Evolutionary conservation across 1,140 invertebrate genomes (phyloP), one percentile per base, ranked within the genome.

Genomic region (Trachymyrmex cornetzi): DNA sequence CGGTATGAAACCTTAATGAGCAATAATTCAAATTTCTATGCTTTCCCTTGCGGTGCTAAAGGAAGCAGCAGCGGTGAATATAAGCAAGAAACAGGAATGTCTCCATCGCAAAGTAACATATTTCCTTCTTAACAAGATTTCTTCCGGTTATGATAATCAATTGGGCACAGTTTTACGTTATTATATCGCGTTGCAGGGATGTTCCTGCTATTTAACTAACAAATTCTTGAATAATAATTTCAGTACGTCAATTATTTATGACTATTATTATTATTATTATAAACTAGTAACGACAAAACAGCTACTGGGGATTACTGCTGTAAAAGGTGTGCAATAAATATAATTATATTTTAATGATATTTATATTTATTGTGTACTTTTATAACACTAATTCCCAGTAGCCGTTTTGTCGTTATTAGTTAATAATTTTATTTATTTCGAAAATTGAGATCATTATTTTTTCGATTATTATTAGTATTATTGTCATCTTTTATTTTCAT

Each of bases 11-110:
- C 84, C 84, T 90, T 92, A 91, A 92, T 87, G 89, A 92, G 90
- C 88, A 93, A 93, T 93, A 92, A 93, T 92, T 92, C 86, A 89
- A 86, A 89, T 92, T 90, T 91, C 87, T 90, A 86, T 87, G 67
- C 66, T 57, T 67, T 67, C 19, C 53, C 59, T 79, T 12, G n/a
- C 48, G 48, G 57, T 50, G 66, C 86, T 64, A 75, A 75, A 75
- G 53, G 44, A 22, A 61, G 69, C 22, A 16, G 48, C 38, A 22
- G 19, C 69, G 59, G 55, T 22, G 38, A 50, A 57, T 55, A 87
- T 22, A 79, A 71, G 55, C 55, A 57, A 50, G 64, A 66, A 64
- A 85, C 24, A 30, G 24, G 24, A 27, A 80, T 86, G 81, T 91
- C 88, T 81, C 66, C 82, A 87, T 89, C 69, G 27, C 69, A 44